Evolutionary conservation across 1,140 invertebrate genomes (phyloP).

Genomic region (Drosophila suzukii): DNA sequence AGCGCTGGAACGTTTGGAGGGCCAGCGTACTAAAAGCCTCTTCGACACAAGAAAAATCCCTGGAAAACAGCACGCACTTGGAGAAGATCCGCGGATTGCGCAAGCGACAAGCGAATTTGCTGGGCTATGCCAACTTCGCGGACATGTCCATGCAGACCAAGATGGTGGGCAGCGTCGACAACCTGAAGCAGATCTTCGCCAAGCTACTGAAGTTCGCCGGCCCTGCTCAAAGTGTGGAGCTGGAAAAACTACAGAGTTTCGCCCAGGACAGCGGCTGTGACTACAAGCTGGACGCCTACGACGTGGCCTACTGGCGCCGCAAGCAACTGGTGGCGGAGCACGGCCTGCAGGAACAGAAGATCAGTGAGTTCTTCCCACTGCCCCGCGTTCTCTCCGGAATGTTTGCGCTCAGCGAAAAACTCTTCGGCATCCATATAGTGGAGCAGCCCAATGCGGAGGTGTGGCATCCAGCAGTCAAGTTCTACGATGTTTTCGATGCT

Average conservation of each 20-base stretch:
- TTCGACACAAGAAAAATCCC: conserved; percentile 86
- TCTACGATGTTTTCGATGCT: conserved; percentile 92
- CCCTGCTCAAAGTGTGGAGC: conserved; percentile 91
- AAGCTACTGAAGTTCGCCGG: conserved; percentile 88
- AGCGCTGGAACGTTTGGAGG: conserved; percentile 93
- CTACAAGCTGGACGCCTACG: conserved; percentile 90
- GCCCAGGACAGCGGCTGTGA: conserved; percentile 90
- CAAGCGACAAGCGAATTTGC: conserved; percentile 88
- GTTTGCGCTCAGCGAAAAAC: conserved; percentile 89
- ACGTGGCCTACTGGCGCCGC: conserved; percentile 94
- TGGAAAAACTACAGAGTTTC: conserved; percentile 90
- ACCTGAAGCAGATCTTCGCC: conserved; percentile 90
- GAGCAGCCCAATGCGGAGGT: conserved; percentile 87
- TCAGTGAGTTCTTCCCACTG: conserved; percentile 93
- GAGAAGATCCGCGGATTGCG: conserved; percentile 91
- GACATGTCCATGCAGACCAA: conserved; percentile 97
- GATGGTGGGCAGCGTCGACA: conserved; percentile 94
- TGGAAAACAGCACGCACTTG: conserved; percentile 90
- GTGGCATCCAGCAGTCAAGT: conserved; percentile 95
- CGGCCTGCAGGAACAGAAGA: conserved; percentile 89
- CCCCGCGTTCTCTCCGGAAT: conserved; percentile 91
- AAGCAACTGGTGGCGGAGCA: conserved; percentile 88
- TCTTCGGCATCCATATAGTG: conserved; percentile 94
- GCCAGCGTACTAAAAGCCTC: conserved; percentile 90
- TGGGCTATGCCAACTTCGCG: conserved; percentile 92